Evolutionary conservation across 2,888 invertebrate species (phyloP).

Genomic region (Ischnus inquisitorius): DNA sequence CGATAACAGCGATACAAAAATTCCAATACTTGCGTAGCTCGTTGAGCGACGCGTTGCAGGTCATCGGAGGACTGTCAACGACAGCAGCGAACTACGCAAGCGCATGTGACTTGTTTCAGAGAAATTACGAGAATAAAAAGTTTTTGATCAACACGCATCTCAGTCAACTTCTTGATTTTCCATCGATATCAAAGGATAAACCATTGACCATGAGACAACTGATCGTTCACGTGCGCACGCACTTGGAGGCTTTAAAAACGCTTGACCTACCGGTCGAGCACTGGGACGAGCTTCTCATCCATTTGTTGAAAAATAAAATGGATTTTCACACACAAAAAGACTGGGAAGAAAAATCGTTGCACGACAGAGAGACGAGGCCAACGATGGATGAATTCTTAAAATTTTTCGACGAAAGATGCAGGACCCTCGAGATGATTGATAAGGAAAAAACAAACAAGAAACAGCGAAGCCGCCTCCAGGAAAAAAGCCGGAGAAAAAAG

Average conservation of each 20-base stretch:
- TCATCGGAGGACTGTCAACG: slow-evolving; percentile 54
- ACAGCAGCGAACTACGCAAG: slow-evolving; percentile 45
- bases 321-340: slow-evolving; percentile 56
- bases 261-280: slow-evolving; percentile 51
- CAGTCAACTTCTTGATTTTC: slow-evolving; percentile 60
- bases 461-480: slow-evolving; percentile 12
- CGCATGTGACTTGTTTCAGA: slow-evolving; percentile 42
- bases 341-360: slow-evolving; percentile 52
- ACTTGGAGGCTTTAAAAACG: slow-evolving; percentile 50
- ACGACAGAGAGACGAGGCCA: not conserved
- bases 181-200: slow-evolving; percentile 56
- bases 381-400: slow-evolving; percentile 48
- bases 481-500: slow-evolving; percentile 37
- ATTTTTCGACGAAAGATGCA: slow-evolving; percentile 50
- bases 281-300: slow-evolving; percentile 61
- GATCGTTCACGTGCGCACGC: slow-evolving; percentile 53
- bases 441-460: slow-evolving; percentile 42
- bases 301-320: slow-evolving; percentile 57
- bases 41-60: slow-evolving; percentile 50
- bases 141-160: slow-evolving; percentile 55
- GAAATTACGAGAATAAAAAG: slow-evolving; percentile 45
- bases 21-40: slow-evolving; percentile 57
- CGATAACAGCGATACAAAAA: slow-evolving; percentile 58
- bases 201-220: slow-evolving; percentile 49
- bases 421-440: slow-evolving; percentile 51